Evolutionary conservation across 1,140 invertebrate species (phyloP), one percentile per base, ranked within the genome.

Genomic region (Olivierus martensii): DNA sequence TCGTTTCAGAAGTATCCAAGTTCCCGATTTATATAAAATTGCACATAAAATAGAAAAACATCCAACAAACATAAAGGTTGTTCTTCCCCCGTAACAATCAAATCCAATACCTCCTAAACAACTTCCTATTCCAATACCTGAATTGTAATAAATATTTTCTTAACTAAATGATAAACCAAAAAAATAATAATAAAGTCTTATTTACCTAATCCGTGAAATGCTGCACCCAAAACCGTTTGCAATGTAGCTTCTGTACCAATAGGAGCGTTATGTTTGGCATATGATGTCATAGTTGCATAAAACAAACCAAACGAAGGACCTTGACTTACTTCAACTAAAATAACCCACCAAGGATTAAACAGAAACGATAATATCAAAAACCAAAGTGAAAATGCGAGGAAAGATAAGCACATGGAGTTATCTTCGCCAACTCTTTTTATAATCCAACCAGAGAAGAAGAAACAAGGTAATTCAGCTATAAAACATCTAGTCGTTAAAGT

Each of bases 381-480:
- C 45, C 88, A 77, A 1, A 81, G 59, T 46, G 79, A 79, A 63
- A 83, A 83, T 1, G 76, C 78, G 34, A 82, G 69, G 14, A 92
- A 72, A 2, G 90, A 82, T 28, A 62, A 45, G 45, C 80, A 83
- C 79, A 94, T 87, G 51, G 82, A 79, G 61, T 84, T 77, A 0
- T 83, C 67, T 62, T 92, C 86, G 0, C 89, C 89, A 1, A 94
- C 68, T 65, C 81, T 84, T 58, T 81, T 80, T 1, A 94, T 71
- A 44, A 94, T 80, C 64, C 69, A 74, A 17, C 84, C 84, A 56
- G 87, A 87, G 9, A 87, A 63, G 65, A 90, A 89, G 70, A 92
- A 84, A 59, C 91, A 87, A 1, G 87, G 87, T 52, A 90, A 67
- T 69, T 93, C 87, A n/a, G 90, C 89, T n/a, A 79, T 70, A 60